Evolutionary conservation across 2,888 invertebrate genomes (phyloP).

Genomic region (Drosophila ezoana): DNA sequence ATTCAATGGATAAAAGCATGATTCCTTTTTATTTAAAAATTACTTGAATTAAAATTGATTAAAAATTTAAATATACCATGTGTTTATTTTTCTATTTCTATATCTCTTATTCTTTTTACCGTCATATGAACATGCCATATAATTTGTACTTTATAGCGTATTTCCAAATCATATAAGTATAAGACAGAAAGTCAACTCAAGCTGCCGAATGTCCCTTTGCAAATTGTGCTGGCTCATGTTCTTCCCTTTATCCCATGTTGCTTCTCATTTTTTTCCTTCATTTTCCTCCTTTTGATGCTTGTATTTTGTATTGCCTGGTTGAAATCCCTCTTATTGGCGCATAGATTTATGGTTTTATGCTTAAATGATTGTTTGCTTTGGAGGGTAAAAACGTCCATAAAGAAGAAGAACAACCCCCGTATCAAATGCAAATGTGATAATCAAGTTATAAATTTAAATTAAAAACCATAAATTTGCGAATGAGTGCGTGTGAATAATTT

Average conservation of each 20-base stretch:
- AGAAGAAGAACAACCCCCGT: conserved; percentile 17
- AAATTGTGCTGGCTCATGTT: conserved; percentile 45
- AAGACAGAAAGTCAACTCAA: not conserved
- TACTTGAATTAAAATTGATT: no score
- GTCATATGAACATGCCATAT: no score
- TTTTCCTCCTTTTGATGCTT: conserved; percentile 11
- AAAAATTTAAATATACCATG: no score
- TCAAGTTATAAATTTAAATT: conserved; percentile 70
- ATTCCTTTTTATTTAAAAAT: no score
- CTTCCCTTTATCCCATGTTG: conserved; percentile 9
- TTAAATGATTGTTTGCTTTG: conserved; percentile 62
- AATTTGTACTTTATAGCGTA: conserved; percentile 18
- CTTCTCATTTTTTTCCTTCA: not conserved
- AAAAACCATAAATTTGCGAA: conserved; percentile 60
- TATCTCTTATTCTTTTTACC: no score
- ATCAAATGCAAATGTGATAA: conserved; percentile 64
- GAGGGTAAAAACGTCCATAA: conserved; percentile 17
- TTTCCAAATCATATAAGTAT: not conserved
- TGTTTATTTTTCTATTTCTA: no score
- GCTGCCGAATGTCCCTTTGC: conserved; percentile 14
- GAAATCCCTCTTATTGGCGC: conserved; percentile 58
- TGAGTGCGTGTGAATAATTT: conserved; percentile 22
- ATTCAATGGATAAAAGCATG: no score
- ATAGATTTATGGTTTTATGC: conserved; percentile 71
- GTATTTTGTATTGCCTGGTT: conserved; percentile 37